Base-by-base conservation (phyloP, 2,113 vertebrate genomes). In the Onychostruthus taczanowskii region DNA sequence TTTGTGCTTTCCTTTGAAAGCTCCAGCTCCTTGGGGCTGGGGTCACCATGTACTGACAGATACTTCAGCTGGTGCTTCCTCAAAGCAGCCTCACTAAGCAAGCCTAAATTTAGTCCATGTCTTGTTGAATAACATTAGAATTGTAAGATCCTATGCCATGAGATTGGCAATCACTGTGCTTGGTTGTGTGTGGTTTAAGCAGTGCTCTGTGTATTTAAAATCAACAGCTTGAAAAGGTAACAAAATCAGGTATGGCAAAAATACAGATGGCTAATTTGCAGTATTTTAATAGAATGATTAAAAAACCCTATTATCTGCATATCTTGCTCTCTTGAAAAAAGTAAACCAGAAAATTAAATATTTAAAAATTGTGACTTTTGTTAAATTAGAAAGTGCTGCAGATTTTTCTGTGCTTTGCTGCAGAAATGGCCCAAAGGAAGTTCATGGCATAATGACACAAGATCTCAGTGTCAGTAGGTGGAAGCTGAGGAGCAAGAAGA, bases 361-460 rank as follows among this genome's bases (percentile, higher is more conserved):
- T 7, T 14, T 3, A 0, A 5, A n/a, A 67, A 83, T 30, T 33
- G 11, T 0, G 3, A 21, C 14, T 31, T 61, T 18, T 66, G 8
- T 66, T 73, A 62, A 47, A 56, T 91, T 19, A 52, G 39, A 16
- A 84, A 17, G 5, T 23, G 19, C 30, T 11, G 6, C 11, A 37
- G 39, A 53, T 5, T 43, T 43, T 62, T 53, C 43, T 39, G 10
- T 82, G 27, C 52, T 92, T 87, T 78, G 50, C 27, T 69, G 27
- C 64, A 70, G 74, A 33, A 62, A 35, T 8, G 30, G 23, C 24
- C 44, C 2, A 1, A 26, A 73, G 77, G 49, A 91, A 22, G 16
- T 33, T 75, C 11, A 8, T 17, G 56, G 21, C 24, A 27, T 8
- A 47, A 62, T 1, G 10, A 30, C 37, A 56, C 35, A 9, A 85